A percentile compares a stretch with the other conserved stretches of the same genome.
Evolutionary conservation across 1,140 invertebrate species (phyloP).

Genomic region (Trichomalopsis sarcophagae): DNA sequence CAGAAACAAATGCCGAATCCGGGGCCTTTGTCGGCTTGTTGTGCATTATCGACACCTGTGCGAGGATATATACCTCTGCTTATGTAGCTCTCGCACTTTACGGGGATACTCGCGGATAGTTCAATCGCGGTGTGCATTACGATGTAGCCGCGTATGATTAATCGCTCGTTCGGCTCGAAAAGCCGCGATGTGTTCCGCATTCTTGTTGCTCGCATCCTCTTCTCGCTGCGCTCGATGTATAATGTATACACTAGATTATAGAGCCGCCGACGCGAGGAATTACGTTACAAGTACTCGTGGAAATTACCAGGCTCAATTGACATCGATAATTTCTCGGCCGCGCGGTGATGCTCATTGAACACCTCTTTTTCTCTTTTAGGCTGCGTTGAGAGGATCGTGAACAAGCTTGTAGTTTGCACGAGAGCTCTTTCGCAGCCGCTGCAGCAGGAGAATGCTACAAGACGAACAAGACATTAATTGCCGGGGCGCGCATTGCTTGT

Average conservation of each 20-base stretch:
- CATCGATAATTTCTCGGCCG: conserved; percentile 5
- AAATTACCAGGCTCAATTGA: conserved; percentile 33
- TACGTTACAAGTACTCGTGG: conserved; percentile 56
- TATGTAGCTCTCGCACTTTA: background rate
- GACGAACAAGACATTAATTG: background rate
- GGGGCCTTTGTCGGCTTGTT: conserved; percentile 72
- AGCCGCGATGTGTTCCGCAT: conserved; percentile 50
- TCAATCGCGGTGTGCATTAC: background rate
- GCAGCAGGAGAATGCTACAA: background rate
- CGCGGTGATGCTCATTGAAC: no score
- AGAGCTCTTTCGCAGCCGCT: background rate
- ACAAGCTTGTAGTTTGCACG: background rate
- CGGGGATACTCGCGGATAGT: background rate
- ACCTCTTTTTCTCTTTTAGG: background rate
- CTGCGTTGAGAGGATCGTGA: background rate
- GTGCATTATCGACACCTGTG: conserved; percentile 69
- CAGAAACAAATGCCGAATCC: conserved; percentile 73
- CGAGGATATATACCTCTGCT: conserved; percentile 14
- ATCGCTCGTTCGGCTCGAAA: conserved; percentile 3
- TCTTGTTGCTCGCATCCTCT: conserved; percentile 53
- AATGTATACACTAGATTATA: background rate
- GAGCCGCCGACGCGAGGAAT: conserved; percentile 53
- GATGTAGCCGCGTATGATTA: conserved; percentile 10
- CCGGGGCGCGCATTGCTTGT: background rate
- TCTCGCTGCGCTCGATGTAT: background rate